These are phyloP conservation scores for Synergus japonicus DNA, from an alignment of 2,888 invertebrate genomes.

Conservation along the genomic window DNA sequence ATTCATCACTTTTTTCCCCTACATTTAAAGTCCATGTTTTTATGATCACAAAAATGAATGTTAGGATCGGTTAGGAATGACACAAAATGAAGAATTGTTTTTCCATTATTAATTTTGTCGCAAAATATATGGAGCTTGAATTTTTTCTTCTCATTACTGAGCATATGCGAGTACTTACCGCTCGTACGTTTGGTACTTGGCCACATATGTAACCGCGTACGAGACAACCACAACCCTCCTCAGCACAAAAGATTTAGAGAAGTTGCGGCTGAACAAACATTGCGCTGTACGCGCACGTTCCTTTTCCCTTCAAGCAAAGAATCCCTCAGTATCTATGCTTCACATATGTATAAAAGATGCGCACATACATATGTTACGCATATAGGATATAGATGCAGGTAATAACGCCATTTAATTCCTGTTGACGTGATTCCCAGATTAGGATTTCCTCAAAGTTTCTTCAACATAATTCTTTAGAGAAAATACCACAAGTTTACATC, in stretches of 20 bases:
- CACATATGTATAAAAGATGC: not conserved
- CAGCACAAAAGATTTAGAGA: constrained; percentile 76
- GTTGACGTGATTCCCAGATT: constrained; percentile 4
- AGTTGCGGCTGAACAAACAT: constrained; percentile 77
- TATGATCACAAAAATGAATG: no score
- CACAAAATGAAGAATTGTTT: not conserved
- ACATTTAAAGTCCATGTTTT: no score
- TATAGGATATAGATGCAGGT: not conserved
- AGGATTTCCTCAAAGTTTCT: not conserved
- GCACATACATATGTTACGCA: constrained; percentile 11
- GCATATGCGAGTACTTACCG: not conserved
- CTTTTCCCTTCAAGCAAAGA: constrained; percentile 54
- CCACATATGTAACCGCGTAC: constrained; percentile 20
- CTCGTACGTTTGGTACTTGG: constrained; percentile 8
- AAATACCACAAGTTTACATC: no score
- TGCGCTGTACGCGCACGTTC: constrained; percentile 64
- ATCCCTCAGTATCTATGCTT: constrained; percentile 15
- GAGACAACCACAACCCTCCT: constrained; percentile 63
- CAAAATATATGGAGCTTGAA: not conserved
- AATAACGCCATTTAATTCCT: constrained; percentile 18
- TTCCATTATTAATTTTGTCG: not conserved
- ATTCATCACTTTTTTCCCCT: no score
- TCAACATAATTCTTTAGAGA: not conserved
- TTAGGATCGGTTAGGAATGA: no score
- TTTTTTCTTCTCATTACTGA: not conserved